Evolutionary conservation across 2,113 vertebrate species (phyloP).

Genomic region (Calyptommatus sinebrachiatus): DNA sequence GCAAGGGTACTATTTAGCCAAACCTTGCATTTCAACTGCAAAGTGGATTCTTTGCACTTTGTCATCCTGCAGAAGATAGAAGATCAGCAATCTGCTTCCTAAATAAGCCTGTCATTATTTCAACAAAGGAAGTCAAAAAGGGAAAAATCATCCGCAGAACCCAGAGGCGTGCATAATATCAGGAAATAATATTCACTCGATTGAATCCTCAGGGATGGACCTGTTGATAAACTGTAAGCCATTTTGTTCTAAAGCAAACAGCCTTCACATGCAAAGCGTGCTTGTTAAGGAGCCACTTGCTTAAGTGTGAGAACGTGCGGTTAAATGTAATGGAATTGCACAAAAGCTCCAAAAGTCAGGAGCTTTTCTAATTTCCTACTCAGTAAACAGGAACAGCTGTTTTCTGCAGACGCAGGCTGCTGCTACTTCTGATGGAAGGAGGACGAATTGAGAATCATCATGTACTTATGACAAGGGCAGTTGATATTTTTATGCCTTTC

Average conservation of each 20-base stretch:
- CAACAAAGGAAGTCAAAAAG: constrained; percentile 9
- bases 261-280: neutral
- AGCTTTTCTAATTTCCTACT: constrained; percentile 10
- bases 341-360: constrained; percentile 24
- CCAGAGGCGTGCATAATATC: constrained; percentile 1
- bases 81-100: neutral
- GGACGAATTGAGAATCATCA: neutral
- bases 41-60: constrained; percentile 18
- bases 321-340: constrained; percentile 28
- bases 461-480: neutral
- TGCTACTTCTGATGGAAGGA: neutral
- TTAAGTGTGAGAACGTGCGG: constrained; percentile 33
- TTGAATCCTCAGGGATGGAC: constrained; percentile 2
- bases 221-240: constrained; percentile 2
- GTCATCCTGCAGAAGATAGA: constrained; percentile 12
- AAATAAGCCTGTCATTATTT: constrained; percentile 28
- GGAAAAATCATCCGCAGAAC: neutral
- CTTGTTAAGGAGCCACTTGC: constrained; percentile 12
- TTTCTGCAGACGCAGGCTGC: constrained; percentile 10
- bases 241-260: neutral
- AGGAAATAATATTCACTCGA: constrained; percentile 31
- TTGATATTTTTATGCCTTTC: neutral
- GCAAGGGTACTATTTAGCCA: neutral
- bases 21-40: constrained; percentile 7
- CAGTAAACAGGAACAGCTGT: constrained; percentile 3